These are phyloP conservation scores for Brachymystax lenok DNA, from an alignment of 2,797 vertebrate genomes.

Conservation along the genomic window DNA sequence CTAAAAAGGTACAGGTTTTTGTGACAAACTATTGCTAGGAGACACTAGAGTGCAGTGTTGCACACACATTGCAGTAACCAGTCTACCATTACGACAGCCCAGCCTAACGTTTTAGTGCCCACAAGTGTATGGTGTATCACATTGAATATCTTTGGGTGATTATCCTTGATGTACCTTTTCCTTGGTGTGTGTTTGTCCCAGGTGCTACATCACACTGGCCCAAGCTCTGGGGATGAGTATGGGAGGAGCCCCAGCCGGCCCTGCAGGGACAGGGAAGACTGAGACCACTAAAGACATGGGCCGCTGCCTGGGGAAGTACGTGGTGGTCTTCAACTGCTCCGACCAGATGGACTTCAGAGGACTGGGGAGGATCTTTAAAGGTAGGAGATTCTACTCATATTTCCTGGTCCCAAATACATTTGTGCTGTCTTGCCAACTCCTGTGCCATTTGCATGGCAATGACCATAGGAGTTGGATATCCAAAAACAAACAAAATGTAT, in stretches of 20 bases:
- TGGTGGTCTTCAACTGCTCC: conserved; percentile 98
- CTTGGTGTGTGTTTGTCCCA: conserved; percentile 48
- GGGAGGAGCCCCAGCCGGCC: conserved; percentile 94
- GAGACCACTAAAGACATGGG: conserved; percentile 98
- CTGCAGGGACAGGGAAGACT: conserved; percentile 95
- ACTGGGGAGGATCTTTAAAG: conserved; percentile 96
- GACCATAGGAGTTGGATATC: not conserved
- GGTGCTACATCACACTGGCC: conserved; percentile 96
- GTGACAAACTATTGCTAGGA: too few relatives aligned
- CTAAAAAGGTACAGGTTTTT: too few relatives aligned
- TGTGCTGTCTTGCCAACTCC: not conserved
- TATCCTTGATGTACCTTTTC: not conserved
- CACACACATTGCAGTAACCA: too few relatives aligned
- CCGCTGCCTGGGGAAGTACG: conserved; percentile 93
- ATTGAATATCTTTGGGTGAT: too few relatives aligned
- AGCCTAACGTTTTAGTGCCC: too few relatives aligned
- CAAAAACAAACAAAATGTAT: too few relatives aligned
- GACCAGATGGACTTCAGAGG: conserved; percentile 99
- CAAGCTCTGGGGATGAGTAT: conserved; percentile 98
- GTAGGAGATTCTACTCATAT: conserved; percentile 57
- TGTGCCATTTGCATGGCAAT: not conserved
- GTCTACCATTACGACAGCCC: too few relatives aligned
- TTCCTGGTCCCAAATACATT: not conserved
- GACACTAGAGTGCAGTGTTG: too few relatives aligned
- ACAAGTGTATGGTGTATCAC: too few relatives aligned